Evolutionary conservation across 1,140 invertebrate species (phyloP).

Genomic region (Nilaparvata lugens): DNA sequence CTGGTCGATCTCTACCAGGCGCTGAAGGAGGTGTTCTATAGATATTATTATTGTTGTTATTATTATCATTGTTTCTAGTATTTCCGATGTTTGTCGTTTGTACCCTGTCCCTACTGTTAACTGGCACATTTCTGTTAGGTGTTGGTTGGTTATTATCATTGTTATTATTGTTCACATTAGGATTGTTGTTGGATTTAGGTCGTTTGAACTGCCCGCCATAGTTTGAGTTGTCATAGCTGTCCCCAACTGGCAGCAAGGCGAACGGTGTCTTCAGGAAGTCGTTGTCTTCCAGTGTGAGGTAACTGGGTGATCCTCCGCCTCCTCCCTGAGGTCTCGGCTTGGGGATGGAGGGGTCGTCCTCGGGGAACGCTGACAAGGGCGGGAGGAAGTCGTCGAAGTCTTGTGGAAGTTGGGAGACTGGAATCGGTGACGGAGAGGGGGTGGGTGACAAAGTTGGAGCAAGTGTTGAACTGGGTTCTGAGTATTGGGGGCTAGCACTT

Average conservation of each 20-base stretch:
- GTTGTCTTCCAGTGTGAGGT: slow-evolving; percentile 12
- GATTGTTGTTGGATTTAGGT: neutral
- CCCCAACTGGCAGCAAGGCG: slow-evolving; percentile 12
- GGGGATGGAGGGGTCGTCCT: slow-evolving; percentile 16
- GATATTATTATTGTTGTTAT: neutral
- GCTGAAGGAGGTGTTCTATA: no score
- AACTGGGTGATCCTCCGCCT: neutral
- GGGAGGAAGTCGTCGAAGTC: slow-evolving; percentile 10
- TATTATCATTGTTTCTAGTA: neutral
- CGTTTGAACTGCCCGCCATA: neutral
- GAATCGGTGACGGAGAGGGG: neutral
- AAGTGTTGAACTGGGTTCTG: neutral
- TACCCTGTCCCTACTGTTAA: no score
- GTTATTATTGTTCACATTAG: neutral
- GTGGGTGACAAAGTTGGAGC: neutral
- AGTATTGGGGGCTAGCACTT: neutral
- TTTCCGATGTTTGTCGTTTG: neutral
- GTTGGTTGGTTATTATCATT: no score
- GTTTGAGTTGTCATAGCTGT: neutral
- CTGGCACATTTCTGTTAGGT: no score
- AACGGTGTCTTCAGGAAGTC: slow-evolving; percentile 21
- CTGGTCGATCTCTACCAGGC: no score
- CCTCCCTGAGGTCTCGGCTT: slow-evolving; percentile 15
- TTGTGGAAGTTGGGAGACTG: neutral
- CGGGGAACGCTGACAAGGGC: slow-evolving; percentile 16